These are phyloP conservation scores for Tuberolachnus salignus DNA, from an alignment of 2,888 invertebrate species.

Conservation along the genomic window DNA sequence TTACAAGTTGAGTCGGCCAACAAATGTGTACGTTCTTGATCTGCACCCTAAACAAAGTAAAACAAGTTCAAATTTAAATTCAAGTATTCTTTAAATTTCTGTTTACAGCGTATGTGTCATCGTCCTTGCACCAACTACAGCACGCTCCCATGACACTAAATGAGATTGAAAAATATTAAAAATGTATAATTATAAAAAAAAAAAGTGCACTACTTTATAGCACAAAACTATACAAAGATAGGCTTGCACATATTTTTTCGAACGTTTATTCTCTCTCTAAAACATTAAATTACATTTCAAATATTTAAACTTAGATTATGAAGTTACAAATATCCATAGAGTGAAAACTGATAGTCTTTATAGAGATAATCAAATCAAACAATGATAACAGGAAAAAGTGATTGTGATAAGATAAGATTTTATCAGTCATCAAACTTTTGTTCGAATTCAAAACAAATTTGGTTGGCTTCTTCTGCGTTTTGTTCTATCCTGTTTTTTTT, in stretches of 20 bases:
- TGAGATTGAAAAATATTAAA: no score
- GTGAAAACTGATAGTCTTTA: no score
- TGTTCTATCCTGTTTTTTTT: no score
- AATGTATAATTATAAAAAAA: neutral
- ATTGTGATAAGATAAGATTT: neutral
- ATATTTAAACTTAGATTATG: no score
- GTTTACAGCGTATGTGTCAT: slow-evolving; percentile 34
- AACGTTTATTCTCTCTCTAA: no score
- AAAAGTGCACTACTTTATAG: neutral
- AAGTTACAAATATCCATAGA: no score
- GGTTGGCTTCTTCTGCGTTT: neutral
- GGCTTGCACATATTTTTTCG: no score
- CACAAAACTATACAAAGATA: neutral
- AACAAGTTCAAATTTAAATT: neutral
- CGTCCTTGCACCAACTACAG: slow-evolving; percentile 51
- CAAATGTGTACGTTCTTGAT: slow-evolving; percentile 75
- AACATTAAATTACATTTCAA: no score
- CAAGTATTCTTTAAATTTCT: neutral
- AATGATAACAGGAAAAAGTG: neutral
- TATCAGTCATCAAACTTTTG: neutral
- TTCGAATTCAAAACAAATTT: slow-evolving; percentile 1
- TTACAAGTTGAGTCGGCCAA: slow-evolving; percentile 78
- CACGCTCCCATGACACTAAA: slow-evolving; percentile 36
- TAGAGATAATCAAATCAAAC: no score
- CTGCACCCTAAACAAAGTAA: neutral